Evolutionary conservation across 2,113 vertebrate species (phyloP).

Genomic region (Myotis yumanensis): DNA sequence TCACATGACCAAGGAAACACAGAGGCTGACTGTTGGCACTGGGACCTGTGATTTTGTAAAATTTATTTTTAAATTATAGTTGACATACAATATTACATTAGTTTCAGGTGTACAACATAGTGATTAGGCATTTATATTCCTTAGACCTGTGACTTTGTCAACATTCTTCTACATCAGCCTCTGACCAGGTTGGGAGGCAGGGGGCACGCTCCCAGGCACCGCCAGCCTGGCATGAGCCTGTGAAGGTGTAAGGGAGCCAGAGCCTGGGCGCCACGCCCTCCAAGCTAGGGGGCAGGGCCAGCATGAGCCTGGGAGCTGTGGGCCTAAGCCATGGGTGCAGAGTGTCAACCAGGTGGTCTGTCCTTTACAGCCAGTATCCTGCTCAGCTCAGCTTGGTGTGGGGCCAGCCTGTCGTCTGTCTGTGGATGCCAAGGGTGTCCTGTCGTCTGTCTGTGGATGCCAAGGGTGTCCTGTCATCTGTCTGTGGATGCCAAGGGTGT

Average conservation of each 20-base stretch:
- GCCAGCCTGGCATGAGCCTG: not conserved
- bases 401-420: not conserved
- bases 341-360: not conserved
- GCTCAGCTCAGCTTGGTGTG: fast-evolving
- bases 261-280: not conserved
- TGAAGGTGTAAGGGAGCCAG: not conserved
- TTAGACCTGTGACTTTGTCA: not conserved
- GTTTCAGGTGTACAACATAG: not conserved
- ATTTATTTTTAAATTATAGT: not conserved
- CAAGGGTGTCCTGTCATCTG: no score
- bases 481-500: no score
- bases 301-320: not conserved
- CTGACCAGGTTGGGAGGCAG: fast-evolving
- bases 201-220: not conserved
- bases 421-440: no score
- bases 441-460: no score
- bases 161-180: not conserved
- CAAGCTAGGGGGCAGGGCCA: not conserved
- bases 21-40: not conserved
- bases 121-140: not conserved
- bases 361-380: not conserved
- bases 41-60: not conserved
- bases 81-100: not conserved
- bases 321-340: not conserved
- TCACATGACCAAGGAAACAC: not conserved